phyloP scores from a whole-genome alignment of 35 echinoderm and acorn worm genomes.

The Eucidaris tribuloides region DNA sequence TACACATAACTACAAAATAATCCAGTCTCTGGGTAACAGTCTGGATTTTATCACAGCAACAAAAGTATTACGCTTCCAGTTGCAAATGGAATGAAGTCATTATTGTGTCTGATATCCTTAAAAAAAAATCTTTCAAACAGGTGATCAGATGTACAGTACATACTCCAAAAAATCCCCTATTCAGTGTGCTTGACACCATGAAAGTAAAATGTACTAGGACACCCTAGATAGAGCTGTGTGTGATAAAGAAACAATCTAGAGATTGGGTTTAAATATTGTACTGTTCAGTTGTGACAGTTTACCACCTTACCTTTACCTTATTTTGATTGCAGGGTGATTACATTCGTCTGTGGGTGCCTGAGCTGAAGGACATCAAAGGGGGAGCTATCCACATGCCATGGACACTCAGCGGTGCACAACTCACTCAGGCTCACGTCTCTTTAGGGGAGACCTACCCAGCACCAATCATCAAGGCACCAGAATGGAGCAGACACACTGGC shows the following conservation, averaged over 20 bases:
- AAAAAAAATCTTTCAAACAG: no score
- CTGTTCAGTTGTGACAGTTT: not conserved
- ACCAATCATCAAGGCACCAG: constrained; percentile 70
- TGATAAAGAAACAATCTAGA: not conserved
- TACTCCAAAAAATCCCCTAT: no score
- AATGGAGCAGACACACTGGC: constrained; percentile 47
- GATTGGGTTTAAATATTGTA: not conserved
- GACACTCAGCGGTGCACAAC: constrained; percentile 41
- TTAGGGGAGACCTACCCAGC: constrained; percentile 66
- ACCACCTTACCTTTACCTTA: not conserved
- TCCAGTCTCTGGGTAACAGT: no score
- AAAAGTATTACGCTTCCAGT: no score
- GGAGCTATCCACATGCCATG: constrained; percentile 66
- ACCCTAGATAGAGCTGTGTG: no score
- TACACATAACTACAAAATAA: no score
- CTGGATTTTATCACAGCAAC: no score
- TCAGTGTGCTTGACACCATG: no score
- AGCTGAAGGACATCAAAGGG: constrained; percentile 60
- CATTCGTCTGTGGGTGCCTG: constrained; percentile 73
- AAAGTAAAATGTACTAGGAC: no score
- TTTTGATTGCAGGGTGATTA: constrained; percentile 59
- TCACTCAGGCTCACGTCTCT: constrained; percentile 39
- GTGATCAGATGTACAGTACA: no score
- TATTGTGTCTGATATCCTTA: no score
- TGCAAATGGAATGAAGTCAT: no score